A percentile compares a stretch with the other conserved stretches of the same genome.
phyloP scores from a whole-genome alignment of 2,888 invertebrate species.

The Tortricodes alternella region DNA sequence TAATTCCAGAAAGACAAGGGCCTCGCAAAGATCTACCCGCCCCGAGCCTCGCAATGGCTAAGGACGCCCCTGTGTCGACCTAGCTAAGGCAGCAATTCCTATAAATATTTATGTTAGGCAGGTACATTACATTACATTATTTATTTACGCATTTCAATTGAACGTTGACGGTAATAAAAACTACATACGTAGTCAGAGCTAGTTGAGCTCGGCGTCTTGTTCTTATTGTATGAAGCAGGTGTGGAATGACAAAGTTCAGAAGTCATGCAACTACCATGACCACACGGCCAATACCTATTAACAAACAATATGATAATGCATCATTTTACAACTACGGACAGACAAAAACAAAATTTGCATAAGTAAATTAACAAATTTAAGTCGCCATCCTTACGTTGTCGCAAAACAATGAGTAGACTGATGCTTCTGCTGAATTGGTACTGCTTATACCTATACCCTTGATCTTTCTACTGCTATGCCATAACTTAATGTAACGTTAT shows the following conservation, averaged over 20 bases:
- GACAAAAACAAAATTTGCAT: conserved; percentile 22
- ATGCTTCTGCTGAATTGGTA: background rate
- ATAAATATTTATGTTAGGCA: too few species aligned
- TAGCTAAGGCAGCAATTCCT: too few species aligned
- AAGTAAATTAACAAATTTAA: conserved; percentile 26
- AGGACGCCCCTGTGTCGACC: too few species aligned
- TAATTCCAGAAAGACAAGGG: too few species aligned
- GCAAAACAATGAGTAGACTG: conserved; percentile 23
- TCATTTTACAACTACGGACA: conserved; percentile 15
- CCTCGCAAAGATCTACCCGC: too few species aligned
- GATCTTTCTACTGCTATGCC: background rate
- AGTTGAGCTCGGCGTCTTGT: too few species aligned
- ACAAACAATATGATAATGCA: conserved; percentile 25
- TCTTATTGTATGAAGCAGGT: background rate
- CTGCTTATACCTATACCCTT: background rate
- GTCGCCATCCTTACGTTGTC: conserved; percentile 23
- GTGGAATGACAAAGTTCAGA: conserved; percentile 5
- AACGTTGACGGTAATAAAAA: too few species aligned
- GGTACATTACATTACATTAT: too few species aligned
- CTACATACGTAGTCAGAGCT: too few species aligned
- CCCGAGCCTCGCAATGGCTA: too few species aligned
- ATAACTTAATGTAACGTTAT: background rate
- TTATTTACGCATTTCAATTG: too few species aligned
- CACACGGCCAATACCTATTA: conserved; percentile 6
- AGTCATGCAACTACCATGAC: conserved; percentile 11